phyloP scores from a whole-genome alignment of 2,888 invertebrate species.

The Catotricha subobsoleta region DNA sequence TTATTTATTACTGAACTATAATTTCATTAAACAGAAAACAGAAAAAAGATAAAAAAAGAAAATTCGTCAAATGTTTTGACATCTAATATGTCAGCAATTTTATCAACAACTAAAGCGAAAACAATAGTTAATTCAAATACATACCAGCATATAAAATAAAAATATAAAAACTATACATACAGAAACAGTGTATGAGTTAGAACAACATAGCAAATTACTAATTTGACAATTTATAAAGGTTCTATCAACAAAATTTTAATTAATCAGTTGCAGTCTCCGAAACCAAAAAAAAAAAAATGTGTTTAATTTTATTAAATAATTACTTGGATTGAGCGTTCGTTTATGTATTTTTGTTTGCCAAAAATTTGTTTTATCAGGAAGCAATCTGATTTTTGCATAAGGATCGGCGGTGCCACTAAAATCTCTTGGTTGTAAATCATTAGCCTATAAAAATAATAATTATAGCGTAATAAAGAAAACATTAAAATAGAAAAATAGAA shows the following conservation, averaged over 20 bases:
- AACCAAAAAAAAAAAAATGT: not conserved
- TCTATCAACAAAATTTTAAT: no score
- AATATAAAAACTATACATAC: constrained; percentile 1
- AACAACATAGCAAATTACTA: no score
- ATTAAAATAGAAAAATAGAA: no score
- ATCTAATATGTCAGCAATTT: not conserved
- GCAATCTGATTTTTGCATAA: constrained; percentile 43
- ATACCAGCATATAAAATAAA: constrained; percentile 2
- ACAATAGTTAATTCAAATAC: not conserved
- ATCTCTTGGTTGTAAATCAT: constrained; percentile 37
- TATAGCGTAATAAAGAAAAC: no score
- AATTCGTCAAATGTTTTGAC: not conserved
- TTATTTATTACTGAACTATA: no score
- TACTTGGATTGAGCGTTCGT: constrained; percentile 44
- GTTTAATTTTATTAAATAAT: constrained; percentile 7
- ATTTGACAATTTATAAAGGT: no score
- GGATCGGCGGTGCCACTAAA: constrained; percentile 45
- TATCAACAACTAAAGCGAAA: not conserved
- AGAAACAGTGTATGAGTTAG: no score
- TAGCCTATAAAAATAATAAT: constrained; percentile 26
- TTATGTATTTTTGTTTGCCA: constrained; percentile 46
- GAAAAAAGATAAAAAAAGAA: not conserved
- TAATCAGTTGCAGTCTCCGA: no score
- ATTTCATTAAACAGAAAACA: constrained; percentile 9
- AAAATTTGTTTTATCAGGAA: constrained; percentile 40